Conservation (phyloP, 1,140 invertebrate genomes). For the Mylabris phalerata region DNA sequence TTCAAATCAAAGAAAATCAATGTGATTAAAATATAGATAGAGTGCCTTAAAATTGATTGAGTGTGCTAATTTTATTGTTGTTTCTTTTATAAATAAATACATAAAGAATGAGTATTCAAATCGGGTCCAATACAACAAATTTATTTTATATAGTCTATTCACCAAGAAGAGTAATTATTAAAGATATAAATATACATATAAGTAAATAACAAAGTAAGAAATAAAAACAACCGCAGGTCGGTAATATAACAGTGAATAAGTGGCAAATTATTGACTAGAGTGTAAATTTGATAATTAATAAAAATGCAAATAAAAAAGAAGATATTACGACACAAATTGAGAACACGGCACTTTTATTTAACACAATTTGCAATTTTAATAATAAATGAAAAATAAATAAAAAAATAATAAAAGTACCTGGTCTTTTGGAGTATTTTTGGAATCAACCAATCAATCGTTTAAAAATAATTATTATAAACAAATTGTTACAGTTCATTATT, state of each 20-base stretch:
- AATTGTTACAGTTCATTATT: too few species aligned
- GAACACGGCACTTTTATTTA: too few species aligned
- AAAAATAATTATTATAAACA: too few species aligned
- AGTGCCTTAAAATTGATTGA: slow-evolving; percentile 8
- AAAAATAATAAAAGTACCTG: too few species aligned
- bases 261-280: slow-evolving; percentile 10
- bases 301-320: not conserved
- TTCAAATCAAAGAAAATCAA: slow-evolving; percentile 2
- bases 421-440: too few species aligned
- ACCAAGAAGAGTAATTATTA: slow-evolving; percentile 3
- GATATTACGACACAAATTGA: too few species aligned
- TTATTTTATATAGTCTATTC: slow-evolving; percentile 12
- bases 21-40: not conserved
- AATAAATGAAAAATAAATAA: too few species aligned
- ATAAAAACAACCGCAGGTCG: slow-evolving; percentile 12
- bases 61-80: not conserved
- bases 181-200: not conserved
- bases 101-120: too few species aligned
- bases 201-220: not conserved
- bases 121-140: slow-evolving; percentile 18
- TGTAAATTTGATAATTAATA: not conserved
- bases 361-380: too few species aligned
- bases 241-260: slow-evolving; percentile 18
- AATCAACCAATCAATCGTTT: too few species aligned
- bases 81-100: not conserved